These are phyloP conservation scores for Acanthococcus lagerstroemiae DNA, from an alignment of 2,888 invertebrate genomes.

Conservation along the genomic window DNA sequence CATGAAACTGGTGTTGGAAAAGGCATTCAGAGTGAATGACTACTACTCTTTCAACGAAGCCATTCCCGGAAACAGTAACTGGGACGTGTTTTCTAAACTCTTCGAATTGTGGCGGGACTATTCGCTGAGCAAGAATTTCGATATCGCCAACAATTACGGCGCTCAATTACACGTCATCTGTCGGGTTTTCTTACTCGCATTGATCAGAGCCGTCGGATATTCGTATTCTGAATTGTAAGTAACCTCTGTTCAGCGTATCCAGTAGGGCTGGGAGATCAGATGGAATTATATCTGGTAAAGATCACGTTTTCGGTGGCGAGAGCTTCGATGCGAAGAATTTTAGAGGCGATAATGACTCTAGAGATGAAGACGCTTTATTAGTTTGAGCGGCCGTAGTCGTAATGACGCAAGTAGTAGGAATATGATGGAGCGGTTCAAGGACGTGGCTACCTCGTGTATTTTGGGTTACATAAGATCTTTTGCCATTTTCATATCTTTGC, in stretches of 20 bases:
- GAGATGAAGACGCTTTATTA: too few species aligned
- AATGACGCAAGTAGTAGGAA: too few species aligned
- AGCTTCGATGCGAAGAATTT: too few species aligned
- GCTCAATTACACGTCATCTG: conserved; percentile 12
- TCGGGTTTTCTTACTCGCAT: conserved; percentile 5
- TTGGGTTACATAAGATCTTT: too few species aligned
- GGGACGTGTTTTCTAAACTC: conserved; percentile 2
- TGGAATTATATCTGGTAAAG: neutral
- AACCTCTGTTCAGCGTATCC: too few species aligned
- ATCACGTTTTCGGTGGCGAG: too few species aligned
- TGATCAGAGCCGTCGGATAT: conserved; percentile 18
- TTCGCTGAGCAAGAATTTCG: conserved; percentile 2
- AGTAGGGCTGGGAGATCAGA: too few species aligned
- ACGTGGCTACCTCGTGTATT: too few species aligned
- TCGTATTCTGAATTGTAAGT: conserved; percentile 16
- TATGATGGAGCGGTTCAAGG: too few species aligned
- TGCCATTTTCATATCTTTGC: too few species aligned
- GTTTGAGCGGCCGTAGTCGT: too few species aligned
- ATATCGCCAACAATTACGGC: conserved; percentile 5
- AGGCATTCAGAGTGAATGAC: conserved; percentile 20
- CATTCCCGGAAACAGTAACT: neutral
- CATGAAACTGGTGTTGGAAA: conserved; percentile 5
- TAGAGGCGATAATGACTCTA: too few species aligned
- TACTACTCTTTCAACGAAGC: neutral
- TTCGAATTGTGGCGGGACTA: conserved; percentile 12